Conservation (phyloP, 53 echinoderm and acorn worm species). For the Patiria pectinifera region DNA sequence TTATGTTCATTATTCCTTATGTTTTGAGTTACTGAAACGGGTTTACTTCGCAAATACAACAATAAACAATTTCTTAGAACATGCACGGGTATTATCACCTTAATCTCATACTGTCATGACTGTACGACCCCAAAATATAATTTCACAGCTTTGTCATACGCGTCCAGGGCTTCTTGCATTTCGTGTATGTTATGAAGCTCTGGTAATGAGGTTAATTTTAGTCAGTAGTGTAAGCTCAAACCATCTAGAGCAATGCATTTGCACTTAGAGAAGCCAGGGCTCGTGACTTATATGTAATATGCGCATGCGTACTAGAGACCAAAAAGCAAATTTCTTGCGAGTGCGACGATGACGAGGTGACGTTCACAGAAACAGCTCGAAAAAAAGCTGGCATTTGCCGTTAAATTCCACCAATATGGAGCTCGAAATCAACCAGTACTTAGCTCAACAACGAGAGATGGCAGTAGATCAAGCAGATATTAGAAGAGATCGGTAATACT, state of each 20-base stretch:
- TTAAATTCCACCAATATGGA: slow-evolving; percentile 54
- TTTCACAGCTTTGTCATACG: neutral
- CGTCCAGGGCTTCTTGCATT: neutral
- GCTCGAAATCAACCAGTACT: slow-evolving; percentile 67
- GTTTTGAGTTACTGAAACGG: no score
- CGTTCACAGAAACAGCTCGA: neutral
- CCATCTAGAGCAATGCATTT: neutral
- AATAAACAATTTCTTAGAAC: no score
- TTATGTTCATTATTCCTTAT: no score
- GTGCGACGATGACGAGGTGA: slow-evolving; percentile 42
- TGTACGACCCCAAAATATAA: neutral
- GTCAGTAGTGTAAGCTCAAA: neutral
- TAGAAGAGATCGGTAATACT: slow-evolving; percentile 64
- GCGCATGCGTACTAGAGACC: slow-evolving; percentile 37
- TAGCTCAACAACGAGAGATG: slow-evolving; percentile 70
- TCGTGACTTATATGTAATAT: neutral
- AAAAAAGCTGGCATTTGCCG: slow-evolving; percentile 47
- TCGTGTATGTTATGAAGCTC: neutral
- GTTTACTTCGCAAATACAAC: no score
- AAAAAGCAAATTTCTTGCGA: slow-evolving; percentile 2
- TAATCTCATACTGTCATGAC: neutral
- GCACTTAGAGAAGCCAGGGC: neutral
- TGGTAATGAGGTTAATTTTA: neutral
- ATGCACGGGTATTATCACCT: neutral
- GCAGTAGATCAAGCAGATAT: slow-evolving; percentile 50